A percentile compares a stretch with the other conserved stretches of the same genome.
Conservation (phyloP, 2,797 vertebrate species). For the Sebastes itinus region DNA sequence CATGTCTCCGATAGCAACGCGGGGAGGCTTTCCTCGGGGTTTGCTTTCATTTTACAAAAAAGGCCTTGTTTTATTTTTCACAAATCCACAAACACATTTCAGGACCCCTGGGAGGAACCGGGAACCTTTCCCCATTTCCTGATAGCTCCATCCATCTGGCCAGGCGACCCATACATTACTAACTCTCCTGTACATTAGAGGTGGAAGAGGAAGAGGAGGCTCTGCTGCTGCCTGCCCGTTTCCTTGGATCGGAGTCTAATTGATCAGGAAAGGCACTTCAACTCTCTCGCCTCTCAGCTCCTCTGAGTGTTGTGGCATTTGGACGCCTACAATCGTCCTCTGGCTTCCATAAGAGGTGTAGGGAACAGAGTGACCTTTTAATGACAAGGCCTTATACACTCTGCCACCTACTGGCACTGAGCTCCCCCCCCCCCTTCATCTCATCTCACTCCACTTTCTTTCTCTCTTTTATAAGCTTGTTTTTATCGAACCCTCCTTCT, state of each 20-base stretch:
- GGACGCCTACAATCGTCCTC: constrained; percentile 43
- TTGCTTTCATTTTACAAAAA: neutral
- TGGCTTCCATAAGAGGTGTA: constrained; percentile 37
- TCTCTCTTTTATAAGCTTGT: neutral
- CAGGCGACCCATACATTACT: neutral
- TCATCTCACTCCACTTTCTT: neutral
- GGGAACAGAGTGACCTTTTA: constrained; percentile 55
- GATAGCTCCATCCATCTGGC: neutral
- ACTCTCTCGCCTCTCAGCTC: constrained; percentile 6
- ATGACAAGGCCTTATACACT: constrained; percentile 42
- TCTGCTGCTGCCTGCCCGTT: neutral
- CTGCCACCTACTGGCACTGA: constrained; percentile 21
- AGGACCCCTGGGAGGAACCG: neutral
- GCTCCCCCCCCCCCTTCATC: neutral
- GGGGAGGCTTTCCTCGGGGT: neutral
- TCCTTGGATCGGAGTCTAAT: constrained; percentile 15
- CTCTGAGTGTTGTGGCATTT: constrained; percentile 57
- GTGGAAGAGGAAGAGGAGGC: neutral
- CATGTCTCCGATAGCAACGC: too few species aligned
- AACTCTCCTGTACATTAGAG: neutral
- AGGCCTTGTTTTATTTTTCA: neutral
- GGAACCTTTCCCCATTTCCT: neutral
- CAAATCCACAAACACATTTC: neutral
- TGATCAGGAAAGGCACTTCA: constrained; percentile 31
- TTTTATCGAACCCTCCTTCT: too few species aligned